phyloP scores from a whole-genome alignment of 2,888 invertebrate species.

The Frankliniella intonsa region DNA sequence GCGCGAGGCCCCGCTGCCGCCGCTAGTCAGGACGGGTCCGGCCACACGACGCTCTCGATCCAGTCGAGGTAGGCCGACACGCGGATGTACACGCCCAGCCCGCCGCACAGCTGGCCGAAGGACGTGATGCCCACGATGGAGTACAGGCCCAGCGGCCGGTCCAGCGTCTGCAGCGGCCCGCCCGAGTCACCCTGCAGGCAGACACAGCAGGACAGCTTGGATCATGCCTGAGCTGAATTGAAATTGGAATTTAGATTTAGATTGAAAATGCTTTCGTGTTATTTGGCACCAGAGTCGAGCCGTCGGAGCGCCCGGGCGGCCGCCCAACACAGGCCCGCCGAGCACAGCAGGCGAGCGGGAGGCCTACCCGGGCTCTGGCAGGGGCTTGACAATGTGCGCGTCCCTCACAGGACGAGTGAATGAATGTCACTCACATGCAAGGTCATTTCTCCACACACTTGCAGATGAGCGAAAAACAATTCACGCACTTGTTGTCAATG shows the following conservation, averaged over 20 bases:
- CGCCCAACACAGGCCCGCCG: background rate
- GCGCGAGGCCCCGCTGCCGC: background rate
- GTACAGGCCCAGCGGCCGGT: background rate
- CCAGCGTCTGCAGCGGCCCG: conserved; percentile 2
- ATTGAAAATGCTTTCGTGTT: background rate
- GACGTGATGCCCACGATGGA: conserved; percentile 23
- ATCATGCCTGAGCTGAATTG: background rate
- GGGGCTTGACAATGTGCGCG: too few species aligned
- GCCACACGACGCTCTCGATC: conserved; percentile 8
- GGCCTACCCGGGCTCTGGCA: background rate
- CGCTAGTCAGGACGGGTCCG: background rate
- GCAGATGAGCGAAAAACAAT: too few species aligned
- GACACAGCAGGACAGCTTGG: background rate
- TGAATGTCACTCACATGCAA: too few species aligned
- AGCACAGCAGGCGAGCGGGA: background rate
- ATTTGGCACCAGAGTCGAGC: background rate
- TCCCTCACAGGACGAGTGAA: too few species aligned
- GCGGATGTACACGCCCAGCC: conserved; percentile 2
- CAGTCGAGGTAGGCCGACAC: conserved; percentile 9
- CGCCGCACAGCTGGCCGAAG: conserved; percentile 18
- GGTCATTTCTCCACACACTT: too few species aligned
- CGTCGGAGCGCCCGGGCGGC: background rate
- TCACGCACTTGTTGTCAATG: too few species aligned
- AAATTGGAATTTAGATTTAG: too few species aligned
- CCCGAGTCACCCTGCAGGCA: conserved; percentile 8